Evolutionary conservation across 2,888 invertebrate species (phyloP).

Genomic region (Drepana falcataria): DNA sequence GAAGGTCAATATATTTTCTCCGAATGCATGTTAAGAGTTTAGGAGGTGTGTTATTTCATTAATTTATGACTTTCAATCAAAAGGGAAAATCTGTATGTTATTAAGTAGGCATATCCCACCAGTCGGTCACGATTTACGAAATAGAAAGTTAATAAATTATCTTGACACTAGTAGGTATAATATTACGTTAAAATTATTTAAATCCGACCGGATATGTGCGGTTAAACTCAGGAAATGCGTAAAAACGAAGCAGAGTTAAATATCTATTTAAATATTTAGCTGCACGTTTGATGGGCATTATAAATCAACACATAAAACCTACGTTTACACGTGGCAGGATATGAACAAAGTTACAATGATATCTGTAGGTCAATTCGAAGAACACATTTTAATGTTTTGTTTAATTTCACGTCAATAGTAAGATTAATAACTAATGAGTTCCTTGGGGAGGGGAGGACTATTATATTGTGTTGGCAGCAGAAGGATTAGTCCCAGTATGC

Average conservation of each 20-base stretch:
- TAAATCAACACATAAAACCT: neutral
- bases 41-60: neutral
- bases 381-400: too few relatives aligned
- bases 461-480: too few relatives aligned
- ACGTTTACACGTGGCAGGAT: neutral
- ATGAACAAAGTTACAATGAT: neutral
- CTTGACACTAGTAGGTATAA: slow-evolving; percentile 25
- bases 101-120: slow-evolving; percentile 6
- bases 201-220: slow-evolving; percentile 30
- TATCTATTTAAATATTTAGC: neutral
- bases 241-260: neutral
- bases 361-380: too few relatives aligned
- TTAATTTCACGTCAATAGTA: too few relatives aligned
- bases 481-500: too few relatives aligned
- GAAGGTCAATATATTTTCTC: too few relatives aligned
- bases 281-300: neutral
- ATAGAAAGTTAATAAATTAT: slow-evolving; percentile 46
- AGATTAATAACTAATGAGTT: too few relatives aligned
- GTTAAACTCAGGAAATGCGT: neutral
- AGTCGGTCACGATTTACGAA: slow-evolving; percentile 38
- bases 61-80: neutral
- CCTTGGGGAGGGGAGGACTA: too few relatives aligned
- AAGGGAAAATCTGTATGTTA: neutral
- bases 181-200: slow-evolving; percentile 31
- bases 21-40: too few relatives aligned